Base-by-base conservation (phyloP, 1,140 invertebrate genomes). In the Diachasma alloeum region DNA sequence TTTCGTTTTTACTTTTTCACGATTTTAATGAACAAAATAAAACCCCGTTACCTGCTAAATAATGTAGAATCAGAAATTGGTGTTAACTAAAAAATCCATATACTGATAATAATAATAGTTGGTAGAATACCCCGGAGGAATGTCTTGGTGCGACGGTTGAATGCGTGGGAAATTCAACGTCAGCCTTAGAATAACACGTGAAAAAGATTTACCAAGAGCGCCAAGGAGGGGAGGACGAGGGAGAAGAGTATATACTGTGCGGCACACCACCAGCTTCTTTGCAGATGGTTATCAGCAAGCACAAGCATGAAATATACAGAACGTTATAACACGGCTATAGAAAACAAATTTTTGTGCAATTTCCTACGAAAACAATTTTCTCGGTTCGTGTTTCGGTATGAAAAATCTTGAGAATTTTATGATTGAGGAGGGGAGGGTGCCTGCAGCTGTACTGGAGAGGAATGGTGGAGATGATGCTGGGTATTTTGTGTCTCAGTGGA, bases 271-370 rank as follows among this genome's bases (percentile, higher is more conserved):
- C 15, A 19, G 59, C 24, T 63, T 26, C 59, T 63, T 31, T 63
- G 24, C 19, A 63, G 59, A 63, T 63, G 59, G 59, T 63, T 63
- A 63, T 63, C 59, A 63, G 59, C n/a, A 56, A 63, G 19, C 22
- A 24, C n/a, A 63, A 63, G 24, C 11, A 63, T 63, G 24, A 63
- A 26, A 26, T 17, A 63, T 63, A 63, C 13, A n/a, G 19, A 17
- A 59, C n/a, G 53, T 59, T 59, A 59, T 6, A 59, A 63, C 59
- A 63, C 22, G 22, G 4, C 22, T 63, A 63, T 63, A 63, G 59
- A 63, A 63, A 63, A 63, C 59, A 63, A 63, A 63, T 63, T 63
- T 63, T 63, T 19, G 59, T 63, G 59, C 59, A 63, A 63, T 63
- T 63, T 63, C 24, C 19, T 26, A 63, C 24, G 59, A 63, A 63